phyloP scores from a whole-genome alignment of 2,113 vertebrate species.

The Todiramphus chloris region DNA sequence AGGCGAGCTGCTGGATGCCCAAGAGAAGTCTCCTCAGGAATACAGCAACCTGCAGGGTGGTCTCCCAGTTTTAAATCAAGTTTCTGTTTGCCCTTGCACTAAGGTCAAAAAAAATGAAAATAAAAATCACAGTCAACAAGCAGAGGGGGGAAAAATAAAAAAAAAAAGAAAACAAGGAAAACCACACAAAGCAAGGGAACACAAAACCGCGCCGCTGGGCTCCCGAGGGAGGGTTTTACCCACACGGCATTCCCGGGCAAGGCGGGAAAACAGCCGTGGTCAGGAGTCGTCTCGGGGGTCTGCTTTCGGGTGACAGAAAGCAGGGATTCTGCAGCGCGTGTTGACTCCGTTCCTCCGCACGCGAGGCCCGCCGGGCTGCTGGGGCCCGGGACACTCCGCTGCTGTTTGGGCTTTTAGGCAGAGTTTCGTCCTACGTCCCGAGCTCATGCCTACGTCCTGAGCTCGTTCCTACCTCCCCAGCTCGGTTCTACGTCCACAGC shows the following conservation, averaged over 20 bases:
- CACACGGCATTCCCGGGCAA: neutral
- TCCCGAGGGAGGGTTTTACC: neutral
- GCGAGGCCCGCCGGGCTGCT: neutral
- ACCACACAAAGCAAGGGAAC: neutral
- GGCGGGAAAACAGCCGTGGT: neutral
- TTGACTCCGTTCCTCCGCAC: neutral
- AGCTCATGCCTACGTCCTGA: neutral
- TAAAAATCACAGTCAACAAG: no score
- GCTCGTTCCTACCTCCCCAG: no score
- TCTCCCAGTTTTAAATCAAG: slow-evolving; percentile 60
- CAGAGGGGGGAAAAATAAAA: neutral
- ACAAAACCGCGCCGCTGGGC: neutral
- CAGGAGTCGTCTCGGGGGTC: neutral
- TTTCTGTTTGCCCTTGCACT: slow-evolving; percentile 55
- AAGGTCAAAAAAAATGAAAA: neutral
- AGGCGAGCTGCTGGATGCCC: slow-evolving; percentile 51
- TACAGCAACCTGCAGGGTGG: slow-evolving; percentile 59
- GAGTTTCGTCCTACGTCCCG: neutral
- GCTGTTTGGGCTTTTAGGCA: neutral
- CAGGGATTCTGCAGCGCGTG: neutral
- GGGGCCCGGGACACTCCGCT: neutral
- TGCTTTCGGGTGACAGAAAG: neutral
- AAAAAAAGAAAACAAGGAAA: neutral
- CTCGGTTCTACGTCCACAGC: no score
- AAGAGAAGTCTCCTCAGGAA: slow-evolving; percentile 55